Conservation (phyloP, 2,888 invertebrate species). For the Mamestra brassicae region DNA sequence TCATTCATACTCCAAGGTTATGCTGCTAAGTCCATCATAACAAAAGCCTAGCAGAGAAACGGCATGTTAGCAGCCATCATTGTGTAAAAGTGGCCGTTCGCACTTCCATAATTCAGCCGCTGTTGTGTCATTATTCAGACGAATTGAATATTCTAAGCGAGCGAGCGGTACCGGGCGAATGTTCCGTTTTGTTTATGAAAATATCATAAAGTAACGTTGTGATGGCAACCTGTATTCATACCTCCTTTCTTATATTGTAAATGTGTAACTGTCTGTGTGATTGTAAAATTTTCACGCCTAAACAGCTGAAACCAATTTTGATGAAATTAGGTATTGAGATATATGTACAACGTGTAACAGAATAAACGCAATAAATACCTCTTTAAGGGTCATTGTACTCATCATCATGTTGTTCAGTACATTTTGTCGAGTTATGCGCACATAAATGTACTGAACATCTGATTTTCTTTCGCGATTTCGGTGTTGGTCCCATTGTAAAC, state of each 20-base stretch:
- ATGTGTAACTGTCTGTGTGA: not conserved
- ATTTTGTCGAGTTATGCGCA: too few relatives aligned
- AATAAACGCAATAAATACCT: too few relatives aligned
- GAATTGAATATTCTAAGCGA: conserved; percentile 77
- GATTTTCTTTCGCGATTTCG: too few relatives aligned
- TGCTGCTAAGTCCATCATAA: conserved; percentile 29
- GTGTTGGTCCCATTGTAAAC: too few relatives aligned
- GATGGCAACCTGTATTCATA: conserved; percentile 44
- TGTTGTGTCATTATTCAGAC: conserved; percentile 75
- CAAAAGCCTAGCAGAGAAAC: conserved; percentile 64
- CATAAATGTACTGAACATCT: too few relatives aligned
- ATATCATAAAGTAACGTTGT: conserved; percentile 68
- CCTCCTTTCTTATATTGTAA: not conserved
- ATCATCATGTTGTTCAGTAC: too few relatives aligned
- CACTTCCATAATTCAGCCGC: conserved; percentile 73
- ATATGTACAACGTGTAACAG: too few relatives aligned
- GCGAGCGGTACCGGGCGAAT: conserved; percentile 44
- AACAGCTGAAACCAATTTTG: too few relatives aligned
- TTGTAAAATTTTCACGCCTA: not conserved
- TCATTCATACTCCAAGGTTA: conserved; percentile 21
- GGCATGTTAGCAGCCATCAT: conserved; percentile 58
- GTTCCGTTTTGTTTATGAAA: conserved; percentile 68
- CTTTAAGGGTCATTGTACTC: too few relatives aligned
- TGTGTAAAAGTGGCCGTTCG: conserved; percentile 63
- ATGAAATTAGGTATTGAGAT: too few relatives aligned